phyloP scores from a whole-genome alignment of 2,888 invertebrate species.

The Syritta pipiens region DNA sequence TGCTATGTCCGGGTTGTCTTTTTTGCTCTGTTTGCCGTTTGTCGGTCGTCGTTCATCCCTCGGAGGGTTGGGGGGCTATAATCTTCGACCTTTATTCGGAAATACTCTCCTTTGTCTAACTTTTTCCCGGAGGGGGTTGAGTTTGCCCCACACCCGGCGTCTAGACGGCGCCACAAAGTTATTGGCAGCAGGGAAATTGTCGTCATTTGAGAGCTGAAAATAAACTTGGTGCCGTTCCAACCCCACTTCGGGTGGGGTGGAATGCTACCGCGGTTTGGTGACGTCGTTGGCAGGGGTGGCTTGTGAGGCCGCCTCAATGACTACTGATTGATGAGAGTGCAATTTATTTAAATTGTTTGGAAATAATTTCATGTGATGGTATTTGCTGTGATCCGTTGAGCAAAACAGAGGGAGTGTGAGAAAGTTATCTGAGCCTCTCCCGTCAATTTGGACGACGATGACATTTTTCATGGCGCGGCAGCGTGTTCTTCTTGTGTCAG shows the following conservation, averaged over 20 bases:
- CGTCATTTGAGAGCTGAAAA: conserved; percentile 46
- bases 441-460: conserved; percentile 28
- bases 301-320: conserved; percentile 40
- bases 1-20: not conserved
- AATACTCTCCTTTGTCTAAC: conserved; percentile 30
- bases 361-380: conserved; percentile 59
- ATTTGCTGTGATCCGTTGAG: not conserved
- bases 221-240: conserved; percentile 26
- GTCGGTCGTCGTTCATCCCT: not conserved
- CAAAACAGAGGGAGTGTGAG: not conserved
- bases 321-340: conserved; percentile 64
- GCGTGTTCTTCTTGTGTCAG: conserved; percentile 17
- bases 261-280: not conserved
- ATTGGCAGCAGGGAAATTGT: conserved; percentile 47
- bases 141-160: conserved; percentile 37
- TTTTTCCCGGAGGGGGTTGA: conserved; percentile 13
- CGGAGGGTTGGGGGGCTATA: conserved; percentile 9
- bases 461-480: conserved; percentile 18
- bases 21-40: not conserved
- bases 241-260: not conserved
- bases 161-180: conserved; percentile 63
- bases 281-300: not conserved
- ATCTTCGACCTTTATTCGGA: conserved; percentile 55
- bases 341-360: conserved; percentile 60
- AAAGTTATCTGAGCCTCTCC: conserved; percentile 26